A percentile compares a stretch with the other conserved stretches of the same genome.
These are phyloP conservation scores for Podocnemis expansa DNA, from an alignment of 2,113 vertebrate species.

Conservation along the genomic window DNA sequence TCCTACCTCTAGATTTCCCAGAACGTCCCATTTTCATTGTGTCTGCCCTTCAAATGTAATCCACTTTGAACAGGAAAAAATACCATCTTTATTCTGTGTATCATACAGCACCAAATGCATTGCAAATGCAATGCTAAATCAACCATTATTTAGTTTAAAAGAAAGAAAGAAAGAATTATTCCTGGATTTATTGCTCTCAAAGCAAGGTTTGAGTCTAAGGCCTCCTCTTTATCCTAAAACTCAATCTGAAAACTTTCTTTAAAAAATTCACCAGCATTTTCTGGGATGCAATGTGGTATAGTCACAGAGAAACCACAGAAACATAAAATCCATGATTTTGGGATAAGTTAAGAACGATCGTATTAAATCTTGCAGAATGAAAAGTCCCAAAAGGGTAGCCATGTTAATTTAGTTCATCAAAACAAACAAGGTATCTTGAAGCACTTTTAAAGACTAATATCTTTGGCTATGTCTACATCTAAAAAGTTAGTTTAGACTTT, in stretches of 20 bases:
- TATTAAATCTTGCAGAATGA: slow-evolving; percentile 50
- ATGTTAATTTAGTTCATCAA: too few relatives aligned
- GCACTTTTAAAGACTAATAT: too few relatives aligned
- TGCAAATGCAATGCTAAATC: background rate
- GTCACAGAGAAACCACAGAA: background rate
- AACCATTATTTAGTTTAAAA: background rate
- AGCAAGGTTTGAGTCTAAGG: background rate
- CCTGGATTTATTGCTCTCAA: background rate
- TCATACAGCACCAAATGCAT: background rate
- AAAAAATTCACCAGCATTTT: background rate
- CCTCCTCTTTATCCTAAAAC: background rate
- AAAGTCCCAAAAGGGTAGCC: too few relatives aligned
- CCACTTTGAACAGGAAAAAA: background rate
- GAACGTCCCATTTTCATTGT: background rate
- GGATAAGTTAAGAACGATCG: slow-evolving; percentile 20
- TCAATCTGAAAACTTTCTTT: background rate
- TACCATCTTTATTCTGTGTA: background rate
- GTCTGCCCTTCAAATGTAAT: background rate
- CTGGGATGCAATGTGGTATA: background rate
- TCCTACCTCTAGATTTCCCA: background rate
- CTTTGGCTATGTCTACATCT: too few relatives aligned
- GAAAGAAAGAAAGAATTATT: too few relatives aligned
- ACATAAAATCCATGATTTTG: slow-evolving; percentile 33
- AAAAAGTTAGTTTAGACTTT: too few relatives aligned
- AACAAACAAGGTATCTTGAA: too few relatives aligned